Evolutionary conservation across 2,888 invertebrate genomes (phyloP).

Genomic region (Lepetodrilus schrolli): DNA sequence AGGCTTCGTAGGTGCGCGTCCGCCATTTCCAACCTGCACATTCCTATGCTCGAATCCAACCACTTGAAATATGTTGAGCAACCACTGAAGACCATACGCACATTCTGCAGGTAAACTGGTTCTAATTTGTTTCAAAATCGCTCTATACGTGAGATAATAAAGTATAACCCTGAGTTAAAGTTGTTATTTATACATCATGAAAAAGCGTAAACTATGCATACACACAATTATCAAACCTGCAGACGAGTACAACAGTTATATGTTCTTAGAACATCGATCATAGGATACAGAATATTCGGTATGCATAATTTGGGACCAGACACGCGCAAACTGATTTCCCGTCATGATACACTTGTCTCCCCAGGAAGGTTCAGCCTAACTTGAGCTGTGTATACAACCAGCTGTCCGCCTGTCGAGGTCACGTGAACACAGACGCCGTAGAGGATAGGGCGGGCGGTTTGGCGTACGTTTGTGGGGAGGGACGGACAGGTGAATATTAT

Average conservation of each 20-base stretch:
- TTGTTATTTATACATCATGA: neutral
- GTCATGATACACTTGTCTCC: neutral
- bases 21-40: neutral
- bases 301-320: no score
- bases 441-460: constrained; percentile 10
- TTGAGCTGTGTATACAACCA: constrained; percentile 17
- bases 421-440: neutral
- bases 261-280: no score
- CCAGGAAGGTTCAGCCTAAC: neutral
- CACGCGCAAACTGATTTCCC: neutral
- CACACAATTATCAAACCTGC: no score
- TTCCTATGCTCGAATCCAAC: constrained; percentile 19
- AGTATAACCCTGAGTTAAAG: neutral
- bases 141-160: neutral
- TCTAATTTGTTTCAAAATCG: no score
- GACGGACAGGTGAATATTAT: constrained; percentile 7
- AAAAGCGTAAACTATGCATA: no score
- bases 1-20: neutral
- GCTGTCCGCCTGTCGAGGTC: neutral
- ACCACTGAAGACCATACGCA: neutral
- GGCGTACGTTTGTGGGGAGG: constrained; percentile 17
- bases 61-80: neutral
- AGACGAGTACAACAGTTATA: no score
- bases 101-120: constrained; percentile 6
- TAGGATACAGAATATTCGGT: no score